These are phyloP conservation scores for Tricholaema leucomelas DNA, from an alignment of 2,113 vertebrate genomes.

Conservation along the genomic window DNA sequence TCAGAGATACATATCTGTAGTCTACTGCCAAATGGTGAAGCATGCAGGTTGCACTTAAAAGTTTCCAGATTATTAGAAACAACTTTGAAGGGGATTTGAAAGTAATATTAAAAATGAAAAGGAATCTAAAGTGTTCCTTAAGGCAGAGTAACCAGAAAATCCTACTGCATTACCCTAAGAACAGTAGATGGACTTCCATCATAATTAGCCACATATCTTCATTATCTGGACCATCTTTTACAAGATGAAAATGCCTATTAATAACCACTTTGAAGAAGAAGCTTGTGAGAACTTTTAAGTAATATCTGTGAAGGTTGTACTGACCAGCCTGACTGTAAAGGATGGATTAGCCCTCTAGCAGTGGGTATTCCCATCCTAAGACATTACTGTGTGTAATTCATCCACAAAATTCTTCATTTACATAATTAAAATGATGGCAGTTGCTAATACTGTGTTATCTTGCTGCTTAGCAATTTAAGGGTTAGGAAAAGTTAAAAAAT, in stretches of 20 bases:
- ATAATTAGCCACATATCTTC: constrained; percentile 35
- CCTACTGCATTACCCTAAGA: background rate
- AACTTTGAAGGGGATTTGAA: constrained; percentile 50
- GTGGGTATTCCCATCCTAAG: background rate
- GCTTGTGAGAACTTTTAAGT: background rate
- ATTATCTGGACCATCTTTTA: constrained; percentile 14
- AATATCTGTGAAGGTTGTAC: background rate
- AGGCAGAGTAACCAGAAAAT: constrained; percentile 34
- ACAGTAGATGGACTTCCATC: background rate
- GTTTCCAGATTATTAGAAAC: constrained; percentile 28
- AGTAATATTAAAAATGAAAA: constrained; percentile 62
- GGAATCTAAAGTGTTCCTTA: constrained; percentile 25
- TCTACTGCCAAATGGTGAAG: background rate
- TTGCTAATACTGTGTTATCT: background rate
- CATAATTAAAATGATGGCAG: background rate
- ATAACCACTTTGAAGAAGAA: background rate
- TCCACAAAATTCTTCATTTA: background rate
- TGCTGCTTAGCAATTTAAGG: background rate
- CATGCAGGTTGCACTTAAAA: background rate
- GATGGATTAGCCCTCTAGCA: background rate
- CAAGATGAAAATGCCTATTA: constrained; percentile 33
- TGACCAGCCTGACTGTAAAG: background rate
- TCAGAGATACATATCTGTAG: background rate
- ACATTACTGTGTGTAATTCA: background rate
- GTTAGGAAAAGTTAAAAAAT: background rate